These are phyloP conservation scores for Odontamblyopus lacepedii DNA, from an alignment of 2,797 vertebrate species.

Conservation along the genomic window DNA sequence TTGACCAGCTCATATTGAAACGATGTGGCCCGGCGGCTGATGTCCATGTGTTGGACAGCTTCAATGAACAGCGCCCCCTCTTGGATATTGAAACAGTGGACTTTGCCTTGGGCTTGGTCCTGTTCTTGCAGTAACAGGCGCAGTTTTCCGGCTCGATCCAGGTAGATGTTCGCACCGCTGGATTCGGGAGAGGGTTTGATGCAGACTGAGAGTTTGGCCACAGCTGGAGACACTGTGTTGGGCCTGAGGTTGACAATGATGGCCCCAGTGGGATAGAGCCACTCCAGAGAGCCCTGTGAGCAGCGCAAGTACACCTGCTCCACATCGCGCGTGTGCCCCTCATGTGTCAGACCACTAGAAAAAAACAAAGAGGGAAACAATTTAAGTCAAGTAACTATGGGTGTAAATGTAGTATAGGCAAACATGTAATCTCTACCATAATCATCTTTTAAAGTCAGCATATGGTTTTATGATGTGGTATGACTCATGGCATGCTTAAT, in stretches of 20 bases:
- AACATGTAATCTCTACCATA: not conserved
- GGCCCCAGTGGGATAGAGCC: conserved; percentile 96
- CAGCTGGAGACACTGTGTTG: conserved; percentile 83
- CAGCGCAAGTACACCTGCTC: conserved; percentile 98
- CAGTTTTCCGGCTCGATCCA: conserved; percentile 92
- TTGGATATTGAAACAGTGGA: conserved; percentile 88
- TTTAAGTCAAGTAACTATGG: not conserved
- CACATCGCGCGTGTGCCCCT: conserved; percentile 92
- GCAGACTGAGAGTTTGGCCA: conserved; percentile 88
- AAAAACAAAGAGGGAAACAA: conserved; percentile 14
- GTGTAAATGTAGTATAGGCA: not conserved
- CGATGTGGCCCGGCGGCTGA: conserved; percentile 89
- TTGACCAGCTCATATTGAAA: conserved; percentile 95
- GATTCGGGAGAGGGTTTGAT: conserved; percentile 90
- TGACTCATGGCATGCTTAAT: too few relatives aligned
- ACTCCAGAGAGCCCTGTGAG: conserved; percentile 90
- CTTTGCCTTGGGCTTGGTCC: conserved; percentile 76
- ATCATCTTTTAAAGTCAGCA: not conserved
- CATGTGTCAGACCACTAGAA: conserved; percentile 90
- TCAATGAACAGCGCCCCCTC: conserved; percentile 93
- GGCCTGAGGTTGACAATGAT: conserved; percentile 95
- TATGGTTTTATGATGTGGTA: not conserved
- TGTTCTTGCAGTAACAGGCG: conserved; percentile 87
- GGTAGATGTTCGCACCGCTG: conserved; percentile 93
- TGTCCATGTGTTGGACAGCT: conserved; percentile 90